Conservation (phyloP, 2,797 vertebrate species). For the Rhinoraja longicauda region DNA sequence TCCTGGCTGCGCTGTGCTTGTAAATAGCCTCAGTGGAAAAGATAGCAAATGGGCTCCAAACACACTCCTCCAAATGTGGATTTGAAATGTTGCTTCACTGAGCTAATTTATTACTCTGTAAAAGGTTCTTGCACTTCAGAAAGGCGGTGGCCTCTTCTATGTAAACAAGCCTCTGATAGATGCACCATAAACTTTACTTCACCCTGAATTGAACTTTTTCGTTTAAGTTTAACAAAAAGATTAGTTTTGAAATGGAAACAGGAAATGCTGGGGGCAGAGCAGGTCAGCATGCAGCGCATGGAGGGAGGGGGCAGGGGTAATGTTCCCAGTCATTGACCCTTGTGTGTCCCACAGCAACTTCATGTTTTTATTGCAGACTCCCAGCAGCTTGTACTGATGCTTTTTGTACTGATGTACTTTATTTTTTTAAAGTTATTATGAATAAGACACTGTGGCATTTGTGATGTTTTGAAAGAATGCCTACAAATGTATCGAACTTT, state of each 20-base stretch:
- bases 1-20: background rate
- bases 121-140: background rate
- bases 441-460: background rate
- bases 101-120: background rate
- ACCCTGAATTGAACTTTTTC: background rate
- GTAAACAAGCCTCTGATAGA: background rate
- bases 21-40: background rate
- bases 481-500: background rate
- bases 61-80: background rate
- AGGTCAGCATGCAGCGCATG: background rate
- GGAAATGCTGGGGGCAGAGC: background rate
- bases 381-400: conserved; percentile 3
- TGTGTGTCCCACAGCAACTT: background rate
- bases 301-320: background rate
- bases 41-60: background rate
- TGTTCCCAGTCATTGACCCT: background rate
- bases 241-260: conserved; percentile 4
- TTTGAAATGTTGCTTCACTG: background rate
- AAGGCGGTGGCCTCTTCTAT: background rate
- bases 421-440: background rate
- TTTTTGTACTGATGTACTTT: conserved; percentile 13
- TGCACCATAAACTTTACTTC: conserved; percentile 23
- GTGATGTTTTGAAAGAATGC: conserved; percentile 27
- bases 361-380: background rate
- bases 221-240: background rate